These are phyloP conservation scores for Drosophila pseudotakahashii DNA, from an alignment of 2,888 invertebrate species.

Conservation along the genomic window DNA sequence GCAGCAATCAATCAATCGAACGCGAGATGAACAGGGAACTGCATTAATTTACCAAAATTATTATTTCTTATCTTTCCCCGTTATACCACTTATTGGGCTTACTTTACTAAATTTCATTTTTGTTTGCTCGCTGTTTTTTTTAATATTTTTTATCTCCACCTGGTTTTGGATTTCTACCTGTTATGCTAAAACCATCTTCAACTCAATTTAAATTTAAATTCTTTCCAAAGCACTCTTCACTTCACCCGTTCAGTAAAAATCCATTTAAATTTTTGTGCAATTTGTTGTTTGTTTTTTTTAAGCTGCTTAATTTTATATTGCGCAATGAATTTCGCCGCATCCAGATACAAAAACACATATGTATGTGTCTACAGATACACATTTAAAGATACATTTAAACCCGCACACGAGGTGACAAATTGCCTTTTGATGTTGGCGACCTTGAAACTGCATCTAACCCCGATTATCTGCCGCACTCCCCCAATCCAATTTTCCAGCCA, in stretches of 20 bases:
- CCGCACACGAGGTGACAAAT: slow-evolving; percentile 63
- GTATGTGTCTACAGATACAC: neutral
- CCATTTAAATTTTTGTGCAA: slow-evolving; percentile 27
- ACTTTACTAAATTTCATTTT: too few species aligned
- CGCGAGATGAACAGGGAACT: neutral
- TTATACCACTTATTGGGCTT: too few species aligned
- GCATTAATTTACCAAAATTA: too few species aligned
- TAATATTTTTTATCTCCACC: neutral
- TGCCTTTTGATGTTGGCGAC: slow-evolving; percentile 58
- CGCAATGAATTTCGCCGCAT: slow-evolving; percentile 45
- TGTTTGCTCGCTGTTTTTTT: too few species aligned
- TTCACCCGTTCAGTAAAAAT: slow-evolving; percentile 4
- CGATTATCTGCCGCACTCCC: neutral
- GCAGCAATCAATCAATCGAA: slow-evolving; percentile 31
- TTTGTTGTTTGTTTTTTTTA: slow-evolving; percentile 4
- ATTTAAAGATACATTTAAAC: slow-evolving; percentile 20
- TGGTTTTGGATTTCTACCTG: slow-evolving; percentile 20
- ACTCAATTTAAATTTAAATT: slow-evolving; percentile 20
- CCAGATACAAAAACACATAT: slow-evolving; percentile 4
- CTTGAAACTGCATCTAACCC: slow-evolving; percentile 51
- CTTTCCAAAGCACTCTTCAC: neutral
- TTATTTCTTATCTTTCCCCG: too few species aligned
- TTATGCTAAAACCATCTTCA: slow-evolving; percentile 28
- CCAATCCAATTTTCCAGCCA: slow-evolving; percentile 52
- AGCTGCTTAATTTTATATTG: slow-evolving; percentile 34